Evolutionary conservation across 1,140 invertebrate genomes (phyloP), one percentile per base, ranked within the genome.

Genomic region (Drosophila willistoni): DNA sequence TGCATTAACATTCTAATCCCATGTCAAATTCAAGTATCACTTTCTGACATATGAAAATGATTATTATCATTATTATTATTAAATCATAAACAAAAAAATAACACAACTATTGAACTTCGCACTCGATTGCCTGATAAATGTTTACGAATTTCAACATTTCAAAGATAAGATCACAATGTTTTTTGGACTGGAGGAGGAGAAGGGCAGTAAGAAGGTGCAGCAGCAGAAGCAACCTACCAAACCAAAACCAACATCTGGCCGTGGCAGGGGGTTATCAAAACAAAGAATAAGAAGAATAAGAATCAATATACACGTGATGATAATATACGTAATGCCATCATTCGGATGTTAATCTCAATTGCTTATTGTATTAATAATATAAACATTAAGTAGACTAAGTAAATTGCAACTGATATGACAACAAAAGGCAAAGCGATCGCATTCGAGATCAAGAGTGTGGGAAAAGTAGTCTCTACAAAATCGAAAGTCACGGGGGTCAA

Each of bases 1-100:
- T 47, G 44, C 17, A 51, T 51, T 51, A 51, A 51, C 44, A 51
- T 51, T 22, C 14, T 51, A 51, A 51, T 51, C 17, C 44, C 44
- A 51, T 51, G 44, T 51, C 44, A 51, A 51, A 51, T 51, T 51
- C 44, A 51, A 51, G 44, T 51, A 51, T 51, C 44, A 51, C 9
- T 51, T 22, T 51, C 9, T 22, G 44, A 51, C 17, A 51, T 22
- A 22, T 3, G 14, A 51, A 51, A 22, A 51, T 4, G 19, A 51
- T 51, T 51, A 12, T 51, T 22, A 10, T 51, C 19, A 22, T 22
- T 22, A 10, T 51, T 22, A 10, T 51, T 51, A 12, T 47, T 51
- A 51, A 51, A 51, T 22, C 17, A 22, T 22, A 19, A 22, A 51
- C 44, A 51, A 44, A n/a, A 44, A 44, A 44, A 44, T 13, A 42